A percentile compares a stretch with the other conserved stretches of the same genome.
phyloP scores from a whole-genome alignment of 2,797 vertebrate genomes.

The Scyliorhinus canicula region DNA sequence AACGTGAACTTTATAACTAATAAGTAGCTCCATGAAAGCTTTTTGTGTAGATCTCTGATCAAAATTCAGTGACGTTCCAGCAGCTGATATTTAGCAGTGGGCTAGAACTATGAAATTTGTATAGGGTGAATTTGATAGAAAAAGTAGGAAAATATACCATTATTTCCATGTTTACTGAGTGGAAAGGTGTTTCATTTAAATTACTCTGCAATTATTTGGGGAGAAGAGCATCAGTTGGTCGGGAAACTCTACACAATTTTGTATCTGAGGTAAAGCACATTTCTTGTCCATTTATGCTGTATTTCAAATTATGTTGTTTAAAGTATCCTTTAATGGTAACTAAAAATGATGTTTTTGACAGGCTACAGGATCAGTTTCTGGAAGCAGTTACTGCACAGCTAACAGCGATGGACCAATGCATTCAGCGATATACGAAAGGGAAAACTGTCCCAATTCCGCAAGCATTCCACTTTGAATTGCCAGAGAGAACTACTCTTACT shows the following conservation, averaged over 20 bases:
- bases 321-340: neutral
- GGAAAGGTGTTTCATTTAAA: neutral
- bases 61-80: neutral
- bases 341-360: conserved; percentile 46
- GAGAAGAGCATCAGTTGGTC: neutral
- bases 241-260: neutral
- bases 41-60: neutral
- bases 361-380: conserved; percentile 69
- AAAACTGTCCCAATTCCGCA: conserved; percentile 71
- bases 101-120: neutral
- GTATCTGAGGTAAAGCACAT: neutral
- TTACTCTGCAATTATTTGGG: neutral
- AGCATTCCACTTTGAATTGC: conserved; percentile 82
- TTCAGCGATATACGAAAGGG: conserved; percentile 73
- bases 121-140: neutral
- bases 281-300: too few relatives aligned
- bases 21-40: neutral
- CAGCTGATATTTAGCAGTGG: neutral
- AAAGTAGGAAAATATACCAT: neutral
- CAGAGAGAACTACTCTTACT: conserved; percentile 64
- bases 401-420: conserved; percentile 77
- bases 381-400: conserved; percentile 71
- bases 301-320: neutral
- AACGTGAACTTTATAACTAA: neutral
- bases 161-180: neutral